Evolutionary conservation across 2,888 invertebrate genomes (phyloP).

Genomic region (Patella ulyssiponensis): DNA sequence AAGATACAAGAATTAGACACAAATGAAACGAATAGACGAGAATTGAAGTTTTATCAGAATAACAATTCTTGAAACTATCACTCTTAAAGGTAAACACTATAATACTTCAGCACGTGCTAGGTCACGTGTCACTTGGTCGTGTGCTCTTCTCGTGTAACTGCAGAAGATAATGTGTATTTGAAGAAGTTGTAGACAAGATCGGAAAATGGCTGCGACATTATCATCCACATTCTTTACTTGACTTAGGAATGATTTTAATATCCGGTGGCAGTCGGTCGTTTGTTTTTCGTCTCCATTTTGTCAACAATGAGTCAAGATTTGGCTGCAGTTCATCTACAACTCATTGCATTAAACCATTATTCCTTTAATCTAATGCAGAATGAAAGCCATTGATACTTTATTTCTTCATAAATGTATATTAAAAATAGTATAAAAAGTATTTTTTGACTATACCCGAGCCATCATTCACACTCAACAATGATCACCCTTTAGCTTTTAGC

Average conservation of each 20-base stretch:
- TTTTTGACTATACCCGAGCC: too few relatives aligned
- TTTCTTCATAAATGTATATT: too few relatives aligned
- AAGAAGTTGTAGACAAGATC: constrained; percentile 1
- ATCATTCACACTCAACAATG: too few relatives aligned
- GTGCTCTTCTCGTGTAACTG: neutral
- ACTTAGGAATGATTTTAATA: constrained; percentile 9
- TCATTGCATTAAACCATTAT: neutral
- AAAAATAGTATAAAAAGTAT: too few relatives aligned
- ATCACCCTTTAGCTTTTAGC: too few relatives aligned
- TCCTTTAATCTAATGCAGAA: neutral
- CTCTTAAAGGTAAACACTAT: neutral
- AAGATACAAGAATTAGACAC: neutral
- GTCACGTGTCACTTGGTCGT: constrained; percentile 8
- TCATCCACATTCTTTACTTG: constrained; percentile 5
- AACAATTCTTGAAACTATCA: constrained; percentile 6
- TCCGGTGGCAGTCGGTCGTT: constrained; percentile 7
- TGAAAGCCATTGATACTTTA: too few relatives aligned
- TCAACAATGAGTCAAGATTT: constrained; percentile 10
- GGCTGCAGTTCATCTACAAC: too few relatives aligned
- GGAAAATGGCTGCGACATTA: neutral
- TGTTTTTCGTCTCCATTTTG: neutral
- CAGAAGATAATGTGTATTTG: neutral
- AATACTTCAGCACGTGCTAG: neutral
- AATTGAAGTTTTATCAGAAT: neutral
- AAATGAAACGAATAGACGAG: neutral